Evolutionary conservation across 2,113 vertebrate genomes (phyloP), one percentile per base, ranked within the genome.

Genomic region (Falcunculus frontatus): DNA sequence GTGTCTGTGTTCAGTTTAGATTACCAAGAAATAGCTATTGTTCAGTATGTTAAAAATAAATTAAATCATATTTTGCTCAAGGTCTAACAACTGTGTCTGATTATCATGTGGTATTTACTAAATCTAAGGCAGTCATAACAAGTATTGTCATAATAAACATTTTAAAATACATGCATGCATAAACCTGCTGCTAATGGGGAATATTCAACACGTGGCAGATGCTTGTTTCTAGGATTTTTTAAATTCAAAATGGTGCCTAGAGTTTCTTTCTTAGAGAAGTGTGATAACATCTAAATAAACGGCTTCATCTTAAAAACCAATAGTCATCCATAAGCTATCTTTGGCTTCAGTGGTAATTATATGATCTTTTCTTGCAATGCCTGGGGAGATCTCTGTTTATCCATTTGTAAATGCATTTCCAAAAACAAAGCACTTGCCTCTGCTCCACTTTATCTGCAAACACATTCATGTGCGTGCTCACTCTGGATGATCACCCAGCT

Each of bases 21-120:
- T 91, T 94, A 95, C 91, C 52, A 68, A 93, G 93, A 96, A 95
- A 95, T 42, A 87, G 86, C 89, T 96, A 95, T 96, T 95, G 80
- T 95, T 94, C 80, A 60, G 89, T 92, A 95, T 41, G 89, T 96
- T 91, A 92, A 95, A 97, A 96, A 90, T 93, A 96, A 96, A 96
- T 93, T 88, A 73, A 95, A 96, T 92, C 77, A 77, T 93, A 95
- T 96, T 97, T 95, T 87, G 91, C 89, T 97, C 56, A 92, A 94
- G 95, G 95, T 97, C 94, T 95, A 92, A 92, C 93, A 96, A 96
- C 91, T 97, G 94, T 74, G 44, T 74, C 80, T 91, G 77, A 96
- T 95, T 97, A 97, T 90, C 86, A 95, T 95, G 91, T 89, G 93
- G 94, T 95, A 95, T 97, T 95, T 96, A 92, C 81, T 81, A 92